phyloP scores from a whole-genome alignment of 1,140 invertebrate species.

The Drosophila pallidifrons region DNA sequence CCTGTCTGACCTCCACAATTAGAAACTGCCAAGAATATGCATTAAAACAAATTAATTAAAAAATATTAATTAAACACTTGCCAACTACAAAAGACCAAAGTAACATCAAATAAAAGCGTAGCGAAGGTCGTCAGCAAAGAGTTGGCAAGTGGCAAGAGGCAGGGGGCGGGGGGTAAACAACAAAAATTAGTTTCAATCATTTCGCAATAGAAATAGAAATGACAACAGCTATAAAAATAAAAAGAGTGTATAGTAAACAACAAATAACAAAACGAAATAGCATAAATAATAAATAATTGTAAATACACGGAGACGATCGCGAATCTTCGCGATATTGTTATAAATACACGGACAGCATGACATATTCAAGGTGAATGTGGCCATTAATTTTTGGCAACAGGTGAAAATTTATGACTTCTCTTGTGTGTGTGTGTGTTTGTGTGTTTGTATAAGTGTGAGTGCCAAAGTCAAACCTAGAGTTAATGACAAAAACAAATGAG shows the following conservation, averaged over 20 bases:
- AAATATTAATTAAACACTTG: constrained; percentile 55
- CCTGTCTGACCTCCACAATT: constrained; percentile 56
- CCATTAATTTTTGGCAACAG: constrained; percentile 70
- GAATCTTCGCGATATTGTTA: constrained; percentile 32
- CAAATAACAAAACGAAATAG: background rate
- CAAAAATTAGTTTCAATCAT: constrained; percentile 25
- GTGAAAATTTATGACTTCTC: constrained; percentile 64
- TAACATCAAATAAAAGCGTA: constrained; percentile 21
- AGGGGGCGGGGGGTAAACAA: background rate
- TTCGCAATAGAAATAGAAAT: constrained; percentile 56
- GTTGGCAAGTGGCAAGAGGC: background rate
- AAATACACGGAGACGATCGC: constrained; percentile 16
- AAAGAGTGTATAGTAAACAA: constrained; percentile 19
- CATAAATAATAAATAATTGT: constrained; percentile 44
- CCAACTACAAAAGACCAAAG: constrained; percentile 3
- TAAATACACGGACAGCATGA: constrained; percentile 36
- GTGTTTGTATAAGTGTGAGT: background rate
- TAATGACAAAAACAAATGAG: constrained; percentile 4
- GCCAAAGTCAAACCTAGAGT: background rate
- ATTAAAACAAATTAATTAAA: constrained; percentile 67
- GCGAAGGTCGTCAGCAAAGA: constrained; percentile 53
- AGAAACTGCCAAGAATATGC: constrained; percentile 74
- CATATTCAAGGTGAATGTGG: constrained; percentile 71
- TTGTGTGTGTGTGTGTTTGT: constrained; percentile 3
- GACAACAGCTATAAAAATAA: constrained; percentile 32